Base-by-base conservation (phyloP, 2,113 vertebrate species). In the Globicephala melas region DNA sequence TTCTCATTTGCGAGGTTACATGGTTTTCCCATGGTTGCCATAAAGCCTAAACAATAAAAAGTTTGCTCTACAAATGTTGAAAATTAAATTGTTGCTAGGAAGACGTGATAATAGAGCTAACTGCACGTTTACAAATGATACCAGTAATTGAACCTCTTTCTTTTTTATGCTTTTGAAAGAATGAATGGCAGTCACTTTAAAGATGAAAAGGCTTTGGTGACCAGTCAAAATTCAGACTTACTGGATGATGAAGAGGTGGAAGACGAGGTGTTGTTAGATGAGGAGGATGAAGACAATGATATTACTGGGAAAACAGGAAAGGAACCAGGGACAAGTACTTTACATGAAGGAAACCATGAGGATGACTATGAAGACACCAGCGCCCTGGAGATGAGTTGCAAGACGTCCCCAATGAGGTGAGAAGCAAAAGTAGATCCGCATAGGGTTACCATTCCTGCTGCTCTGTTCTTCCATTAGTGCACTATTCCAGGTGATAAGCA, bases 241-340 rank as follows among this genome's bases (percentile, higher is more conserved):
- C 96, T 99, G 97, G 99, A 99, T 92, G 99, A 99, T 0, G 99
- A 99, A 97, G 99, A 99, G 95, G 99, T 94, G 44, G 99, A 99
- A 98, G 99, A 99, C 74, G 99, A 99, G 82, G 99, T 99, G 14
- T 98, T 99, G 87, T 99, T 99, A 83, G 99, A 99, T 15, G 99
- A 99, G 98, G 99, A 99, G 83, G 99, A 99, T 3, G 99, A 98
- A 79, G 99, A 99, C 97, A 98, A 97, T 6, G 98, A 99, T 90
- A 96, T 98, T 67, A 84, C 98, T 55, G 98, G 98, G 53, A 99
- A 99, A 97, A 88, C 97, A 3, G 97, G 98, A 63, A 99, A 99
- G 70, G 99, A 99, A 81, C 97, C 97, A 17, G 97, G 98, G 81
- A 93, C 98, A 0, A 98, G 98, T 81, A 98, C 98, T 97, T 96